Base-by-base conservation (phyloP, 1,140 invertebrate species). In the Drosophila murphyi region DNA sequence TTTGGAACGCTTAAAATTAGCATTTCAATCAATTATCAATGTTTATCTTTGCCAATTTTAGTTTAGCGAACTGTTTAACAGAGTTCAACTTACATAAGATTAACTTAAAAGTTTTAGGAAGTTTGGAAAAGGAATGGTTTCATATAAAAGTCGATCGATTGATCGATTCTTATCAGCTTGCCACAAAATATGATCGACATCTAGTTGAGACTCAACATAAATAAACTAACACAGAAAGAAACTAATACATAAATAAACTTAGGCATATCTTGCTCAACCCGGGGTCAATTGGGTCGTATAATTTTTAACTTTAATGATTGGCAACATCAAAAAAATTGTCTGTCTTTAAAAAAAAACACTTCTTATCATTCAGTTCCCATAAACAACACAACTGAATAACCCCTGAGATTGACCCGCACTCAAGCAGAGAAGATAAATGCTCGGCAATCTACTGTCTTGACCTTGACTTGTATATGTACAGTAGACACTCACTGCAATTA, bases 381-480 rank as follows among this genome's bases (percentile, higher is more conserved):
- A 31, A 29, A 20, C 45, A 51, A 12, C 48, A 47, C 52, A 41
- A 31, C 34, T 28, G 34, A 48, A 12, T 65, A 55, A 67, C 64
- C 55, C 45, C 20, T 29, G 34, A 31, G n/a, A 28, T 3, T 51
- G 61, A 64, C 43, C 68, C 69, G 52, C 60, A 72, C 43, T 20
- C 59, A 7, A n/a, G 34, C 56, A 43, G 51, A 28, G n/a, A 41
- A 61, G 67, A 70, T 70, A 60, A 60, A 68, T 70, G 68, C 41
- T 7, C 48, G 6, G 41, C 41, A 55, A 55, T 63, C 50, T 39
- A 20, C 20, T 10, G 12, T 3, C 4, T 35, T 72, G 45, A 71
- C 68, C 68, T 72, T 72, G 69, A 37, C 61, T 72, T 35, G 31
- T 12, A 29, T 56, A 64, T n/a, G 20, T n/a, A 43, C 54, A 72